These are phyloP conservation scores for Drosophila navojoa DNA, from an alignment of 1,140 invertebrate species.

Conservation along the genomic window DNA sequence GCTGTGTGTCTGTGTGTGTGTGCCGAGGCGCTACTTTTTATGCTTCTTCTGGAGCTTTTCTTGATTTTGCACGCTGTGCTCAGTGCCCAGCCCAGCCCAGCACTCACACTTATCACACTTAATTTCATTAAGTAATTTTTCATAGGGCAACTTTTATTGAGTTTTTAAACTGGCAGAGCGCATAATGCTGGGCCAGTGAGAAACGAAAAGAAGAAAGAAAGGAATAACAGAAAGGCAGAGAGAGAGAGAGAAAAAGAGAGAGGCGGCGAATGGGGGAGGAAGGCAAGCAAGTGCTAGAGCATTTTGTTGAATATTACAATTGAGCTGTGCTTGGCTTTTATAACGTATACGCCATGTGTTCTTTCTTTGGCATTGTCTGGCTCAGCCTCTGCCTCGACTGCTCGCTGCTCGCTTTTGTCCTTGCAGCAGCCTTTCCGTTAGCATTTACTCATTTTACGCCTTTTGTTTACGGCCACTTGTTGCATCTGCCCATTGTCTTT, in stretches of 20 bases:
- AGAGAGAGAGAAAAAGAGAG: not conserved
- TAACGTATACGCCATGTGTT: conserved; percentile 46
- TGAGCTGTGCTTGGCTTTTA: conserved; percentile 30
- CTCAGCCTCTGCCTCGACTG: no score
- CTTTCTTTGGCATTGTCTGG: conserved; percentile 20
- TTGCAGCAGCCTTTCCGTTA: conserved; percentile 26
- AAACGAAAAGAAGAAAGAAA: not conserved
- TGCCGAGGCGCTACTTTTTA: conserved; percentile 10
- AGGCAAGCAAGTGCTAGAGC: conserved; percentile 10
- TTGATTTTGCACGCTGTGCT: not conserved
- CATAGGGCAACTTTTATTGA: conserved; percentile 76
- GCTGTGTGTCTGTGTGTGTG: conserved; percentile 2
- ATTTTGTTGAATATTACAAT: conserved; percentile 64
- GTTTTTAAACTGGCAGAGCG: conserved; percentile 68
- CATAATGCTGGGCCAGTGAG: conserved; percentile 33
- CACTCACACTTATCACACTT: conserved; percentile 68
- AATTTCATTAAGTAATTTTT: conserved; percentile 82
- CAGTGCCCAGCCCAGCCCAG: not conserved
- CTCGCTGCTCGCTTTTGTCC: conserved; percentile 21
- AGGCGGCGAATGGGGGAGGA: not conserved
- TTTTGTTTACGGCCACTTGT: conserved; percentile 47
- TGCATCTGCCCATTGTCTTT: conserved; percentile 29
- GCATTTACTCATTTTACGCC: conserved; percentile 39
- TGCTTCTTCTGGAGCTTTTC: not conserved
- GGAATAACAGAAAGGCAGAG: not conserved